Conservation (phyloP, 2,113 vertebrate genomes). For the Cnemophilus loriae region DNA sequence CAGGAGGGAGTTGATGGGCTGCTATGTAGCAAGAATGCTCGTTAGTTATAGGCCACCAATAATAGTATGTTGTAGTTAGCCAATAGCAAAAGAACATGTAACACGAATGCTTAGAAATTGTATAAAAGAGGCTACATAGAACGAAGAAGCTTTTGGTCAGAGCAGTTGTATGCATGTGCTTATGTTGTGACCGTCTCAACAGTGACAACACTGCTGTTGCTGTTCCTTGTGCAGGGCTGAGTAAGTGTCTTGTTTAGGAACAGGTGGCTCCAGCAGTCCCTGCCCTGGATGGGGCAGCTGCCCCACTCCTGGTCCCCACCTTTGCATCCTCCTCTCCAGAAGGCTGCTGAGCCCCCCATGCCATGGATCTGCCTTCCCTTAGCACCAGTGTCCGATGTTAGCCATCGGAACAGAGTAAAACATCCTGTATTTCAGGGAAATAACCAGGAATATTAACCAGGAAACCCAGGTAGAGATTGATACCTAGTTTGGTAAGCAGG, state of each 20-base stretch:
- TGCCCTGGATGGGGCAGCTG: background rate
- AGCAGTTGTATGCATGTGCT: too few species aligned
- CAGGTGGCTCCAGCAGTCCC: background rate
- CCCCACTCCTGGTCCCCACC: background rate
- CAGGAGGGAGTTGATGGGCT: too few species aligned
- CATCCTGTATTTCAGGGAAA: background rate
- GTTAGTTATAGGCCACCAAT: too few species aligned
- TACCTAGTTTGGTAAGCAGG: background rate
- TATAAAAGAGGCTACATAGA: too few species aligned
- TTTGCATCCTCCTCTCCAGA: too few species aligned
- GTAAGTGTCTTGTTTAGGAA: background rate
- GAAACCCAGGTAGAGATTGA: background rate
- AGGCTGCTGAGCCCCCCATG: background rate
- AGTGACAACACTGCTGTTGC: too few species aligned
- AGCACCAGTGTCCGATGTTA: rapidly evolving
- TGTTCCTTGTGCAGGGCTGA: background rate
- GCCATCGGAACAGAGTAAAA: background rate
- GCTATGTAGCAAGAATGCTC: too few species aligned
- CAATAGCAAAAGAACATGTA: too few species aligned
- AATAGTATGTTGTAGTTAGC: too few species aligned
- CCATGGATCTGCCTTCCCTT: background rate
- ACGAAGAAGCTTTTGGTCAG: too few species aligned
- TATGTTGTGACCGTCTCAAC: too few species aligned
- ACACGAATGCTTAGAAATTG: too few species aligned
- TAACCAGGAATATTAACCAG: background rate